Evolutionary conservation across 1,140 invertebrate genomes (phyloP).

Genomic region (Trichoplusia ni): DNA sequence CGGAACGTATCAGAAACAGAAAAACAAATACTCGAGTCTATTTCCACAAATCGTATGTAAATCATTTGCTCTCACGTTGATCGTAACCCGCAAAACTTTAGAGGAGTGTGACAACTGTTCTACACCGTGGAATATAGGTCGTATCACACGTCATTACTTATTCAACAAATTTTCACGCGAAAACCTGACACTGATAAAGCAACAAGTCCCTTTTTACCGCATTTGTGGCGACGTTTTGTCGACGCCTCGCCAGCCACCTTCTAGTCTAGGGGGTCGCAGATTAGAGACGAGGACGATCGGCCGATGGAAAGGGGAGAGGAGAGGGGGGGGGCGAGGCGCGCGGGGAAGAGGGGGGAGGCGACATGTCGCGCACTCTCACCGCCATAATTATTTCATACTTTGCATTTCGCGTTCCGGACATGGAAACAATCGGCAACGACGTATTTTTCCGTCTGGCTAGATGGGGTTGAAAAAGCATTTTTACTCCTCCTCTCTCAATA

Average conservation of each 20-base stretch:
- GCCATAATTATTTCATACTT: constrained; percentile 78
- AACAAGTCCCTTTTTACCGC: constrained; percentile 74
- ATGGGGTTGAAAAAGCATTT: constrained; percentile 42
- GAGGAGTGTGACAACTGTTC: not conserved
- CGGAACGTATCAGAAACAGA: not conserved
- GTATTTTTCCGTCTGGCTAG: constrained; percentile 69
- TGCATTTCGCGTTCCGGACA: constrained; percentile 64
- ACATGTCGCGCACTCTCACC: constrained; percentile 58
- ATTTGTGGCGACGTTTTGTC: constrained; percentile 63
- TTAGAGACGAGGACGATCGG: constrained; percentile 23
- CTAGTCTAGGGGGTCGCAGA: constrained; percentile 39
- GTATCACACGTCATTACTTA: constrained; percentile 18
- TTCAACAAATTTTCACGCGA: constrained; percentile 37
- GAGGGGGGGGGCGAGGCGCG: constrained; percentile 11
- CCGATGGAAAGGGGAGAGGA: constrained; percentile 7
- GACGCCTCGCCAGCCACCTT: constrained; percentile 43
- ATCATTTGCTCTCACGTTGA: constrained; percentile 4
- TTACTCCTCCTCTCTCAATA: constrained; percentile 50
- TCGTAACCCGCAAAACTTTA: not conserved
- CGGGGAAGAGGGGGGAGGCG: constrained; percentile 23
- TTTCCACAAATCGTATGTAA: not conserved
- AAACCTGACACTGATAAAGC: constrained; percentile 73
- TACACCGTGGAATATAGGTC: constrained; percentile 26
- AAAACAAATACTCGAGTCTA: not conserved
- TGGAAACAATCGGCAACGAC: constrained; percentile 68